Conservation (phyloP, 2,113 vertebrate species). For the Catharus bicknelli region DNA sequence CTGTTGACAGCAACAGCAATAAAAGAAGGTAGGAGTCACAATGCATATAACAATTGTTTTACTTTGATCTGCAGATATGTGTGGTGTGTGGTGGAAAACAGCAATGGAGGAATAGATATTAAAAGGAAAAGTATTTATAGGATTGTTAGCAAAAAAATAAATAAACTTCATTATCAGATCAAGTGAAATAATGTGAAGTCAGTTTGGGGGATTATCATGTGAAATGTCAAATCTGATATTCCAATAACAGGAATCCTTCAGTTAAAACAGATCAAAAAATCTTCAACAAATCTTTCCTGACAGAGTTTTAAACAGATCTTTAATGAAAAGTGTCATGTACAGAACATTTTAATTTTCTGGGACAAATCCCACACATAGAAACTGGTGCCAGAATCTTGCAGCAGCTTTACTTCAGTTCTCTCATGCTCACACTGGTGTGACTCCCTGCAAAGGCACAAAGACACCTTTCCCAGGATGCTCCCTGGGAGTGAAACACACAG, state of each 20-base stretch:
- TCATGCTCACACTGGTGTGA: neutral
- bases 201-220: neutral
- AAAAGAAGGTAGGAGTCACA: neutral
- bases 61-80: constrained; percentile 9
- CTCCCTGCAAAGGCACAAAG: neutral
- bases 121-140: neutral
- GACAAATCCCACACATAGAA: neutral
- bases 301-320: neutral
- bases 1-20: neutral
- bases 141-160: neutral
- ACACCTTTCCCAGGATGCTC: neutral
- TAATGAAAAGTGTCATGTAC: neutral
- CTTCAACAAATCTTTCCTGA: neutral
- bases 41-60: neutral
- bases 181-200: neutral
- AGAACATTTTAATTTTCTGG: neutral
- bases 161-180: neutral
- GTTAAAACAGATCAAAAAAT: neutral
- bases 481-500: neutral
- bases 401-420: neutral
- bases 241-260: neutral
- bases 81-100: neutral
- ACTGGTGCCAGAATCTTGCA: neutral
- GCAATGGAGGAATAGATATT: neutral
- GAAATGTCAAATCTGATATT: constrained; percentile 3